Evolutionary conservation across 2,888 invertebrate genomes (phyloP), one percentile per base, ranked within the genome.

Genomic region (Lasioglossum zephyrum): DNA sequence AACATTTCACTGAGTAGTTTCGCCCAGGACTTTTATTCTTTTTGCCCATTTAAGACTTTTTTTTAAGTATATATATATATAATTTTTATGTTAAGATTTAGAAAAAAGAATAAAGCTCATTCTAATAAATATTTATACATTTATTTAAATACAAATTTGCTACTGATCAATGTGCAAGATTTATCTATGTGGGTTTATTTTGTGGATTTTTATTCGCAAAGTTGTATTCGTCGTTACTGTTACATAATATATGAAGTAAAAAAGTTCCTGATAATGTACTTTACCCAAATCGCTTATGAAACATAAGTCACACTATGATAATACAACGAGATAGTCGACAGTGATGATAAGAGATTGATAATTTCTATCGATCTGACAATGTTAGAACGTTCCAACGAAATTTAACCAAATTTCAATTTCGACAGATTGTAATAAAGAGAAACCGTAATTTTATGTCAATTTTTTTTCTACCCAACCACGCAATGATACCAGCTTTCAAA

Each of bases 181-280:
- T 53, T 79, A 80, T 77, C n/a, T 79, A 73, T 60, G 5, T 69
- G 60, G 73, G 73, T 47, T 63, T 16, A 60, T 18, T 39, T 78
- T 66, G 18, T 53, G 72, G 73, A 75, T 31, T 72, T 16, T 41
- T 53, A 31, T 13, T 36, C 6, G 41, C 13, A 57, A 13, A 41
- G 26, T 31, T 70, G 26, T 79, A 39, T 57, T 79, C 18, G n/a
- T 73, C 47, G 53, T 39, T 72, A 57, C 36, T 57, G 31, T 87
- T 87, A 79, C 26, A 77, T 86, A 86, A 86, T 49, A 53, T 36
- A 66, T 76, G 39, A 73, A 86, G 73, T 74, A 81, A 73, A 77
- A 72, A 77, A n/a, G 60, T 79, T 78, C 53, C 60, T 76, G 76
- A 81, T 78, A 81, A 39, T 72, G 39, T 57, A 57, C n/a, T 72